Conservation (phyloP, 2,797 vertebrate species). For the Scleropages formosus region DNA sequence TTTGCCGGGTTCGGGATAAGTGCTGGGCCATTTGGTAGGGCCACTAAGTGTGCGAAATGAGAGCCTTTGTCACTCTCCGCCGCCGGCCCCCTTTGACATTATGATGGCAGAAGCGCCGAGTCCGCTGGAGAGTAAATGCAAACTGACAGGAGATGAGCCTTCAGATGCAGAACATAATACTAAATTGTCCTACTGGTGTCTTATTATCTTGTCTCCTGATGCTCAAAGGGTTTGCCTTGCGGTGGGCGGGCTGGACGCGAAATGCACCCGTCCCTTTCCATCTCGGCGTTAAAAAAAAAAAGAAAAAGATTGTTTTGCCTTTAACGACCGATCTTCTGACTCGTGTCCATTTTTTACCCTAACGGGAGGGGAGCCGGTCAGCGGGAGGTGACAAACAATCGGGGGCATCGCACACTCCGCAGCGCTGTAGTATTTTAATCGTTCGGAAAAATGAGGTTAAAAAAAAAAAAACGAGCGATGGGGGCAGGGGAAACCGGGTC, state of each 20-base stretch:
- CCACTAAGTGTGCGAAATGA: conserved; percentile 99
- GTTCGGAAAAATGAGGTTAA: conserved; percentile 67
- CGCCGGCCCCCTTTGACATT: conserved; percentile 95
- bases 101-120: conserved; percentile 99
- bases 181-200: conserved; percentile 99
- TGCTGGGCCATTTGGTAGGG: conserved; percentile 92
- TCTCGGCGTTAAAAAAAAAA: conserved; percentile 66
- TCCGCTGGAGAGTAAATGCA: conserved; percentile 97
- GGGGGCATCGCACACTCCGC: conserved; percentile 67
- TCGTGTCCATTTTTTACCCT: conserved; percentile 91
- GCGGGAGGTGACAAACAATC: conserved; percentile 78
- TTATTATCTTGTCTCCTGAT: conserved; percentile 99
- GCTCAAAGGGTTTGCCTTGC: conserved; percentile 87
- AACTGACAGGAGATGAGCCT: conserved; percentile 99
- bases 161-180: conserved; percentile 99
- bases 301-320: conserved; percentile 86
- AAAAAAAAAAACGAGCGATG: conserved; percentile 56
- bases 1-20: conserved; percentile 89
- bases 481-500: conserved; percentile 48
- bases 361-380: conserved; percentile 89
- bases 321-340: conserved; percentile 96
- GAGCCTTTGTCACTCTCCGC: conserved; percentile 87
- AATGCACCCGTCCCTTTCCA: conserved; percentile 65
- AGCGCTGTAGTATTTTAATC: conserved; percentile 71
- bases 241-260: conserved; percentile 67